These are phyloP conservation scores for Brachypteracias leptosomus DNA, from an alignment of 2,113 vertebrate genomes.

Conservation along the genomic window DNA sequence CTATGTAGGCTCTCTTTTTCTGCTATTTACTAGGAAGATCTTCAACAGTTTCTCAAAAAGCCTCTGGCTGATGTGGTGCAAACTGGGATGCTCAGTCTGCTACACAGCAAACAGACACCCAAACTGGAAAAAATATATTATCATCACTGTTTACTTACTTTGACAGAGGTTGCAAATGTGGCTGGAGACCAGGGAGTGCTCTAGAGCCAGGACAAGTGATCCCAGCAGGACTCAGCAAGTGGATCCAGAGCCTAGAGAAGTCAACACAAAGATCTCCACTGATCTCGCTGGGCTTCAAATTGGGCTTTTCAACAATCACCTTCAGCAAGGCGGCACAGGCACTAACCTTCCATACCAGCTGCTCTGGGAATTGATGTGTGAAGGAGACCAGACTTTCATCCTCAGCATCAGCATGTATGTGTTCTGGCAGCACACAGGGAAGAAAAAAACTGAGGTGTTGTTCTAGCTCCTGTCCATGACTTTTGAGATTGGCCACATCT, in stretches of 20 bases:
- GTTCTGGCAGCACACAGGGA: neutral
- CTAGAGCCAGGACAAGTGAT: neutral
- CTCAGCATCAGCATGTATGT: neutral
- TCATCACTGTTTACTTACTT: neutral
- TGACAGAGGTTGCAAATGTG: neutral
- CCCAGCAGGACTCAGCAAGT: rapidly evolving
- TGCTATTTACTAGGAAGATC: neutral
- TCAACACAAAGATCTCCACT: neutral
- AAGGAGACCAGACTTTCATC: neutral
- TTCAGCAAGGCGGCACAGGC: neutral
- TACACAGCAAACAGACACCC: neutral
- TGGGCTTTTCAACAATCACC: neutral
- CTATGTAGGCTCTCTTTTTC: neutral
- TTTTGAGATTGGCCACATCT: neutral
- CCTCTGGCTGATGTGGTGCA: neutral
- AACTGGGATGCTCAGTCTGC: neutral
- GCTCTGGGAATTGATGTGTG: neutral
- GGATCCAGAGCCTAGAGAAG: neutral
- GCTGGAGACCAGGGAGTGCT: neutral
- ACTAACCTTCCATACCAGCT: neutral
- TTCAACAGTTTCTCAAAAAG: neutral
- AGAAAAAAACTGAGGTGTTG: rapidly evolving
- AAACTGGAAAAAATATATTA: neutral
- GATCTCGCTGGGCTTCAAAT: neutral
- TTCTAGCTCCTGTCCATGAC: neutral